Conservation (phyloP, 2,888 invertebrate species). For the Lamproptera curius region DNA sequence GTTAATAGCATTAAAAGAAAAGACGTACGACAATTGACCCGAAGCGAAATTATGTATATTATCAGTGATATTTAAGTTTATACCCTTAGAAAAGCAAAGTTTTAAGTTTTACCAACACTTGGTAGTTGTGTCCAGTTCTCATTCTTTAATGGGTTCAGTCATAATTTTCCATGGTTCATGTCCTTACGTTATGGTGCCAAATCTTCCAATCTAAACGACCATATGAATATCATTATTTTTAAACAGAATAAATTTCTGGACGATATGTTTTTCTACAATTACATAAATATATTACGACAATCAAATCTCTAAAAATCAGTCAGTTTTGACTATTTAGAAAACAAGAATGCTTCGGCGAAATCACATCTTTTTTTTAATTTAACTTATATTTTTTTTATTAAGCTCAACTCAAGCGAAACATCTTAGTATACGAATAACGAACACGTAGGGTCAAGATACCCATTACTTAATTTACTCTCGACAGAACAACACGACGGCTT, state of each 20-base stretch:
- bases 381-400: no score
- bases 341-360: background rate
- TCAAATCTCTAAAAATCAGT: background rate
- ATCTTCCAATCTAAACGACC: slow-evolving; percentile 5
- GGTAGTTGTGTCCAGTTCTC: no score
- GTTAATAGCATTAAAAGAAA: no score
- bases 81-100: no score
- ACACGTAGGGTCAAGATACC: slow-evolving; percentile 31
- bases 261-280: background rate
- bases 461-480: slow-evolving; percentile 33
- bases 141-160: background rate
- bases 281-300: background rate
- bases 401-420: no score
- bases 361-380: background rate
- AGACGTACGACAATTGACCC: no score
- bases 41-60: no score
- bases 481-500: slow-evolving; percentile 27
- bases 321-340: background rate
- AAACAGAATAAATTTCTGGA: background rate
- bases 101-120: no score
- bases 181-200: slow-evolving; percentile 10
- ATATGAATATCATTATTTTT: background rate
- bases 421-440: no score
- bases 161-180: background rate
- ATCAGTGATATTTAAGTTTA: no score